Percentiles rank a stretch among this genome's conserved stretches.
Conservation (phyloP, 2,888 invertebrate genomes). For the Neoitamus cyanurus region DNA sequence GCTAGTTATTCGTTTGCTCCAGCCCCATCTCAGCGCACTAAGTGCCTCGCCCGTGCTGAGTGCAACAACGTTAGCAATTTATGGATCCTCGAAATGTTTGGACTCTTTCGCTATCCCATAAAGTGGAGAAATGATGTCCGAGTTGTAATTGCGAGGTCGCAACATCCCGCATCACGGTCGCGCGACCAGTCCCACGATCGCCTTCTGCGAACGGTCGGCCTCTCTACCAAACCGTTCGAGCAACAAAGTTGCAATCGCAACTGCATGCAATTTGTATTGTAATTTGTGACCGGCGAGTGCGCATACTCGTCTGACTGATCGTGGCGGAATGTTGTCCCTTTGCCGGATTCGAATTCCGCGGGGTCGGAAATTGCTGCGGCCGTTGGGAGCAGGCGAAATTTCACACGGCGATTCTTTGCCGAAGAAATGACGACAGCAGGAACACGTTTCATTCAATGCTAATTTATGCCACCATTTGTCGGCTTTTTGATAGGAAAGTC, state of each 20-base stretch:
- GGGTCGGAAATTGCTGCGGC: neutral
- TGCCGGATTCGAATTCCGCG: neutral
- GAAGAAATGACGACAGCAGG: neutral
- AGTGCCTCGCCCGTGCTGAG: neutral
- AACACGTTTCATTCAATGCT: slow-evolving; percentile 15
- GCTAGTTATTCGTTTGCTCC: neutral
- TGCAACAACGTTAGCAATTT: neutral
- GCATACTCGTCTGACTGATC: neutral
- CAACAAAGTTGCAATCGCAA: neutral
- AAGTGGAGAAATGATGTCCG: neutral
- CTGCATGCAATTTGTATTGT: neutral
- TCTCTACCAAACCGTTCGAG: neutral
- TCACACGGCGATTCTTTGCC: neutral
- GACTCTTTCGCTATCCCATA: neutral
- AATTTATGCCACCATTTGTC: neutral
- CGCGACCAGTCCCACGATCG: neutral
- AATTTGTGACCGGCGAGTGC: neutral
- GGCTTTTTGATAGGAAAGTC: neutral
- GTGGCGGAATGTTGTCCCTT: slow-evolving; percentile 10
- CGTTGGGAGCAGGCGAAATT: neutral
- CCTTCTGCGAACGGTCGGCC: neutral
- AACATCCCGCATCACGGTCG: neutral
- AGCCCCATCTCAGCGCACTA: neutral
- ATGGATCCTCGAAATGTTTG: slow-evolving; percentile 5
- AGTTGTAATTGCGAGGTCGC: neutral